These are phyloP conservation scores for Trichomycterus rosablanca DNA, from an alignment of 2,113 vertebrate species.

Conservation along the genomic window DNA sequence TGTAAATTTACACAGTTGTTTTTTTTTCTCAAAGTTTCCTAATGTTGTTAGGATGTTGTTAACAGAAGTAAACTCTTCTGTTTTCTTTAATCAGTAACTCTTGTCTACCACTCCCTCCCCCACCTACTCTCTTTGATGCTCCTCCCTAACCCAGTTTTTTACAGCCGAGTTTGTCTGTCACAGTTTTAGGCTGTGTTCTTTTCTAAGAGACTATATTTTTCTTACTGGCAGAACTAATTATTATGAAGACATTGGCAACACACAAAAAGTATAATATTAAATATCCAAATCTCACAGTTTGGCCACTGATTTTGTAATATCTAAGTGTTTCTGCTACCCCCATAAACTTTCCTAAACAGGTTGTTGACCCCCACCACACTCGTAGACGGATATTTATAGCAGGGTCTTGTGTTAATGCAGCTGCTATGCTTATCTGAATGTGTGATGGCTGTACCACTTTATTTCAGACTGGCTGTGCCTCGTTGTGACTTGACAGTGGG, in stretches of 20 bases:
- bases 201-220: background rate
- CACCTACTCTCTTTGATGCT: constrained; percentile 6
- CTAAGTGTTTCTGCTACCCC: too few relatives aligned
- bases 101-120: background rate
- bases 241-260: too few relatives aligned
- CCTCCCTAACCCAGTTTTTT: constrained; percentile 2
- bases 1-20: too few relatives aligned
- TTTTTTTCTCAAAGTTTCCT: too few relatives aligned
- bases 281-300: background rate
- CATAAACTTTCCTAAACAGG: constrained; percentile 53
- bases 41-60: too few relatives aligned
- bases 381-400: constrained; percentile 81
- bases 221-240: too few relatives aligned
- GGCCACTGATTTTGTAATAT: background rate
- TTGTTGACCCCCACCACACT: constrained; percentile 45
- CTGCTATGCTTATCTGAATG: constrained; percentile 63
- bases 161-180: constrained; percentile 68
- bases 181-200: background rate
- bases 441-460: constrained; percentile 53
- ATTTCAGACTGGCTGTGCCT: constrained; percentile 56
- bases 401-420: constrained; percentile 70
- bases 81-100: background rate
- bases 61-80: too few relatives aligned
- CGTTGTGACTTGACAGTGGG: constrained; percentile 45
- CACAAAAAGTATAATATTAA: too few relatives aligned